Evolutionary conservation across 2,797 vertebrate genomes (phyloP), one percentile per base, ranked within the genome.

Genomic region (Cetoscarus ocellatus): DNA sequence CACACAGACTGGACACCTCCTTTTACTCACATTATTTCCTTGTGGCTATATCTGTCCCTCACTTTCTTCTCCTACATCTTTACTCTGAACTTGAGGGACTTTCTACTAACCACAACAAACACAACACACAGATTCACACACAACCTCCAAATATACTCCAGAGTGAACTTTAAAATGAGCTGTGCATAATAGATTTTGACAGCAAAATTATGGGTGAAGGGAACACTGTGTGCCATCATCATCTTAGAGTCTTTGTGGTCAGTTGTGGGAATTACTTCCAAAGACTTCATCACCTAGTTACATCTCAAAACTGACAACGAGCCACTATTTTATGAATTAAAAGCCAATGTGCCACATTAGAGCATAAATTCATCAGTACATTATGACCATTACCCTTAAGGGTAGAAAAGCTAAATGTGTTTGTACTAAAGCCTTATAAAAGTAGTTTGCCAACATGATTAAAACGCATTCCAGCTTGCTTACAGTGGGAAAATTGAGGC

Each of bases 201-300:
- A 86, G 70, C 42, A 60, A 70, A 75, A 87, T 83, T 51, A 82
- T 71, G 65, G 70, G 70, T 57, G 59, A 27, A 45, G 53, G 64
- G 36, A 11, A 52, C 60, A 42, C 59, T 48, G 15, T 51, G 14
- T 51, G 19, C 53, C 68, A 50, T 53, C 39, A 47, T 70, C 67
- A 49, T 72, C 8, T 38, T 3, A 53, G 14, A 10, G 12, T 19
- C 6, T 10, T 70, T 17, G 52, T n/a, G 43, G 19, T 48, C 7
- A 19, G 14, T 40, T 19, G 15, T 34, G 12, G 6, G 36, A 11
- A 1, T 15, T 36, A 35, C 47, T 51, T 27, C 60, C 51, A 47
- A 47, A 38, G 56, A 36, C 15, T 48, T 50, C 34, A 67, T 27
- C 7, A 57, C 62, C 34, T 51, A 35, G 8, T 52, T 61, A 10